Evolutionary conservation across 2,888 invertebrate species (phyloP), one percentile per base, ranked within the genome.

Genomic region (Neoaliturus tenellus): DNA sequence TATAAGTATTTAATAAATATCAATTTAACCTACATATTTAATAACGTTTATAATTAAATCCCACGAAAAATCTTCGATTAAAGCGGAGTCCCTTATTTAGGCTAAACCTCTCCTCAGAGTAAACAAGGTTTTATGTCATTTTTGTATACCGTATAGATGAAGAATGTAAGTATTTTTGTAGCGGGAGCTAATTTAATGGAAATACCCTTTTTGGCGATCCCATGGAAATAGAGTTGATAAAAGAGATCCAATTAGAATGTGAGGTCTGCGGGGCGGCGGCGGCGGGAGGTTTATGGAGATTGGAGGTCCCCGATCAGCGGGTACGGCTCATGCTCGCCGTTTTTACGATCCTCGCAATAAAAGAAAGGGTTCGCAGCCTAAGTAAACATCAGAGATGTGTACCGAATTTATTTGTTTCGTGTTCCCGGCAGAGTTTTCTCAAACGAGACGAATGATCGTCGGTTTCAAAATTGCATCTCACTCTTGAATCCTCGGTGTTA

Each of bases 311-410:
- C 48, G 78, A 78, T 78, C 78, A 78, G 33, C 48, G 75, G 17
- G 48, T 39, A 20, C 73, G 28, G 44, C 48, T 75, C 73, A 44
- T 48, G 73, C 78, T 55, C 51, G 51, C 55, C 78, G 51, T 78
- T 78, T 78, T 78, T 78, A 78, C 78, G 78, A 78, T 28, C 20
- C 28, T 62, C 35, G 78, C 78, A 78, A 78, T 78, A 78, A 78
- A 78, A 78, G 78, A 78, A 78, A 78, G 78, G 78, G 78, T 78
- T 75, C 75, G 33, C 33, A 55, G 78, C 78, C 78, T 78, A 78
- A 78, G 78, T 78, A 78, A 78, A 78, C 78, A 78, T 78, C 78
- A 78, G 78, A 78, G 78, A 78, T 78, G 78, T 78, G 55, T 78
- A 78, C 78, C 78, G 55, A 78, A 78, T 78, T 78, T 78, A 78